These are phyloP conservation scores for Augochlorella aurata DNA, from an alignment of 2,888 invertebrate species.

Conservation along the genomic window DNA sequence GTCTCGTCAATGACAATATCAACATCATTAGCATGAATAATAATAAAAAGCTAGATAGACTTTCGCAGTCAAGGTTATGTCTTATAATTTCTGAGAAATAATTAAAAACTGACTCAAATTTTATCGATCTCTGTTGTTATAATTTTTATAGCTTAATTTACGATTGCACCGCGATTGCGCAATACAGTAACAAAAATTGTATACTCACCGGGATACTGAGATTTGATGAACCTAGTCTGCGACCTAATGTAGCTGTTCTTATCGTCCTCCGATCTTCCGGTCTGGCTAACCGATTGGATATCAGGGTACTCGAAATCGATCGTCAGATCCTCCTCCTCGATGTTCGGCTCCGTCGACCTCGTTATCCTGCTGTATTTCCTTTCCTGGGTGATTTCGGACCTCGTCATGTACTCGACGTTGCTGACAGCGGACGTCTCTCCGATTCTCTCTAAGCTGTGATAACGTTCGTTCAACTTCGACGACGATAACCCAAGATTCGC, in stretches of 20 bases:
- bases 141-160: neutral
- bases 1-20: neutral
- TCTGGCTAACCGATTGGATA: conserved; percentile 82
- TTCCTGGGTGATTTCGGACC: conserved; percentile 79
- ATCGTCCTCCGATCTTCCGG: conserved; percentile 82
- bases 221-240: conserved; percentile 90
- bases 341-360: conserved; percentile 80
- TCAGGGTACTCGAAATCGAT: conserved; percentile 88
- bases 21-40: neutral
- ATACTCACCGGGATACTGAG: conserved; percentile 87
- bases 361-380: conserved; percentile 82
- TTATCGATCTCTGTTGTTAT: neutral
- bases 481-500: conserved; percentile 91
- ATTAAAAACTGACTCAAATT: neutral
- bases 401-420: conserved; percentile 81
- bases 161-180: neutral
- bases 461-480: conserved; percentile 93
- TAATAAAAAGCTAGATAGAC: too few species aligned
- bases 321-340: conserved; percentile 79
- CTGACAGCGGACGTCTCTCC: conserved; percentile 76
- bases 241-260: conserved; percentile 83
- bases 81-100: too few species aligned
- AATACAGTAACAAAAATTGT: neutral
- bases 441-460: conserved; percentile 90
- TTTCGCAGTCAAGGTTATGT: too few species aligned